These are phyloP conservation scores for Dermolepida albohirtum DNA, from an alignment of 2,888 invertebrate genomes.

Conservation along the genomic window DNA sequence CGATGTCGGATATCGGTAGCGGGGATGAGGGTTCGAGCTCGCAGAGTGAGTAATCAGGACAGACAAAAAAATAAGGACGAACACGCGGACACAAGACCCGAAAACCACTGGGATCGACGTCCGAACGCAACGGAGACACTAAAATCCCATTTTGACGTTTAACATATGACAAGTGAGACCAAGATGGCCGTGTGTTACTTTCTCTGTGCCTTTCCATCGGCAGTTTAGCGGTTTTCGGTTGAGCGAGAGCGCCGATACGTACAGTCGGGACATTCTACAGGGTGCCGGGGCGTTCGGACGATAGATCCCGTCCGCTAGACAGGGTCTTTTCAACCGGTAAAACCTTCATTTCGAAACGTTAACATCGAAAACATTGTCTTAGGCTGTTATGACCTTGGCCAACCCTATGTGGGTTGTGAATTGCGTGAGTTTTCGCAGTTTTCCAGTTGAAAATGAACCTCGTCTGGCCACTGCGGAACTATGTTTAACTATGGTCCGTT, in stretches of 20 bases:
- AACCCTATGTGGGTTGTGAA: slow-evolving; percentile 63
- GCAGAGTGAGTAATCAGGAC: slow-evolving; percentile 74
- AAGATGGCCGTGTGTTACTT: slow-evolving; percentile 49
- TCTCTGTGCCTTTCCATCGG: slow-evolving; percentile 42
- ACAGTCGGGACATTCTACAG: slow-evolving; percentile 4
- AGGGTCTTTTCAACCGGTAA: slow-evolving; percentile 31
- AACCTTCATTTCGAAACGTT: slow-evolving; percentile 32
- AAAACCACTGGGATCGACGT: slow-evolving; percentile 41
- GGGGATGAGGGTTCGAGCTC: slow-evolving; percentile 83
- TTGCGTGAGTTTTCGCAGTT: slow-evolving; percentile 49
- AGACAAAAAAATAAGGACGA: slow-evolving; percentile 39
- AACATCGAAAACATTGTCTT: slow-evolving; percentile 59
- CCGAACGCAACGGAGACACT: slow-evolving; percentile 31
- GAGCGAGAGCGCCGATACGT: slow-evolving; percentile 21
- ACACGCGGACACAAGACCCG: slow-evolving; percentile 27
- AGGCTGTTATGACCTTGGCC: slow-evolving; percentile 63
- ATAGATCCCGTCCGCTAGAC: slow-evolving; percentile 18
- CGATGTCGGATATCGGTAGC: slow-evolving; percentile 84
- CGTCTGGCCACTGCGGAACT: slow-evolving; percentile 32
- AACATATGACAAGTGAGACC: slow-evolving; percentile 49
- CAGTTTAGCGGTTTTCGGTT: slow-evolving; percentile 33
- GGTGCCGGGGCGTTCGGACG: slow-evolving; percentile 35
- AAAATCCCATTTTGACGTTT: slow-evolving; percentile 44
- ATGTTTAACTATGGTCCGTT: slow-evolving; percentile 29
- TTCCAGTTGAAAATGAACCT: slow-evolving; percentile 38